Conservation (phyloP, 2,113 vertebrate species). For the Caranx melampygus region DNA sequence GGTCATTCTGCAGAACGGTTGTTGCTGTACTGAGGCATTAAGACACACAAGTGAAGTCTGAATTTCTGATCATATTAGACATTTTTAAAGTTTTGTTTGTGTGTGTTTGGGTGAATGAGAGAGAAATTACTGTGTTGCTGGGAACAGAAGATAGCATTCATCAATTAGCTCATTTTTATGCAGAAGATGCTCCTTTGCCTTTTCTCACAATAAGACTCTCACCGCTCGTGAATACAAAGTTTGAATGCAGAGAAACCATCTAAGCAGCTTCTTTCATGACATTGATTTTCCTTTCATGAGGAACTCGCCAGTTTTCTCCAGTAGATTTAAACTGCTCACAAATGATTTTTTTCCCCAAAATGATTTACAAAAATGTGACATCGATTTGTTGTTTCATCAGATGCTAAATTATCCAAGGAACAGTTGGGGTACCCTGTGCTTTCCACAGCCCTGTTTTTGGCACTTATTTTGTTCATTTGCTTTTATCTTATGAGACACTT, state of each 20-base stretch:
- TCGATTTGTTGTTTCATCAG: conserved; percentile 49
- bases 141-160: conserved; percentile 60
- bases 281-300: conserved; percentile 58
- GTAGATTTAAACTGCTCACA: conserved; percentile 49
- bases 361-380: conserved; percentile 38
- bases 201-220: conserved; percentile 50
- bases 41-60: conserved; percentile 32
- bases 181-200: conserved; percentile 46
- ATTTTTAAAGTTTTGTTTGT: conserved; percentile 58
- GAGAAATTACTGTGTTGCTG: conserved; percentile 40
- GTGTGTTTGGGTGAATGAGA: conserved; percentile 34
- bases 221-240: conserved; percentile 45
- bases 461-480: conserved; percentile 57
- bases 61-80: conserved; percentile 46
- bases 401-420: conserved; percentile 55
- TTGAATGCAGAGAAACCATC: conserved; percentile 50
- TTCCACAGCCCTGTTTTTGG: conserved; percentile 32
- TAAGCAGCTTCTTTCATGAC: conserved; percentile 46
- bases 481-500: conserved; percentile 17
- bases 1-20: conserved; percentile 39
- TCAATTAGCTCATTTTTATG: conserved; percentile 64
- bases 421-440: conserved; percentile 9
- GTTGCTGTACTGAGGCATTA: conserved; percentile 28
- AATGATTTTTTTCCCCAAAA: conserved; percentile 34
- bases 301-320: conserved; percentile 22